These are phyloP conservation scores for Heliothis virescens DNA, from an alignment of 1,140 invertebrate species.

Conservation along the genomic window DNA sequence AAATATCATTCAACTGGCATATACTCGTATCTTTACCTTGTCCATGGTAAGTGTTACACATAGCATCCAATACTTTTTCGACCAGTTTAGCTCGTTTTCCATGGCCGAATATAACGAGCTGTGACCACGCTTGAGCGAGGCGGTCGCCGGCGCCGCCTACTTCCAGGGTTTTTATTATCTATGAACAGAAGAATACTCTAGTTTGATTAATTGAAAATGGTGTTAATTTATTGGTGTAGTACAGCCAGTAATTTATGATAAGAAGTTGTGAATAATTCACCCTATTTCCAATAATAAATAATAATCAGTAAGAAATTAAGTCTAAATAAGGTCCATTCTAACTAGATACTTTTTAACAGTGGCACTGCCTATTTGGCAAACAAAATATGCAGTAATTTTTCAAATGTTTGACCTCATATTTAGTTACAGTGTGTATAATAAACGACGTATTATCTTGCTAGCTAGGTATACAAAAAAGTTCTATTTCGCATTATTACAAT, in stretches of 20 bases:
- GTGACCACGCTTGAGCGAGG: constrained; percentile 92
- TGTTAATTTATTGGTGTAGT: background rate
- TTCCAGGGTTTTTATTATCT: constrained; percentile 88
- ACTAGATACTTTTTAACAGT: no score
- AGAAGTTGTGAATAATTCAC: no score
- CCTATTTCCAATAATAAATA: no score
- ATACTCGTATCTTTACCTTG: constrained; percentile 78
- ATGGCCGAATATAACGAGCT: constrained; percentile 90
- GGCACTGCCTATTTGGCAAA: no score
- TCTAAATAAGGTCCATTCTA: background rate
- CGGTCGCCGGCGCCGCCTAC: constrained; percentile 87
- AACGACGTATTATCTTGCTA: no score
- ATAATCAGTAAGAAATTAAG: background rate
- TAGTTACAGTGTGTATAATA: no score
- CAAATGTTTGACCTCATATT: no score
- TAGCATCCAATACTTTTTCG: constrained; percentile 86
- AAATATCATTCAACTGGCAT: no score
- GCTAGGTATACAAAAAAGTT: no score
- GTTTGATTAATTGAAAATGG: constrained; percentile 19
- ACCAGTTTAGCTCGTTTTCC: constrained; percentile 87
- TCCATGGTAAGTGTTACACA: constrained; percentile 77
- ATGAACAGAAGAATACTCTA: background rate
- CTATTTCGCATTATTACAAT: no score
- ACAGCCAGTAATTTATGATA: no score
- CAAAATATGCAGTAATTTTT: no score